Base-by-base conservation (phyloP, 2,888 invertebrate species). In the Lordiphosa fenestrarum region DNA sequence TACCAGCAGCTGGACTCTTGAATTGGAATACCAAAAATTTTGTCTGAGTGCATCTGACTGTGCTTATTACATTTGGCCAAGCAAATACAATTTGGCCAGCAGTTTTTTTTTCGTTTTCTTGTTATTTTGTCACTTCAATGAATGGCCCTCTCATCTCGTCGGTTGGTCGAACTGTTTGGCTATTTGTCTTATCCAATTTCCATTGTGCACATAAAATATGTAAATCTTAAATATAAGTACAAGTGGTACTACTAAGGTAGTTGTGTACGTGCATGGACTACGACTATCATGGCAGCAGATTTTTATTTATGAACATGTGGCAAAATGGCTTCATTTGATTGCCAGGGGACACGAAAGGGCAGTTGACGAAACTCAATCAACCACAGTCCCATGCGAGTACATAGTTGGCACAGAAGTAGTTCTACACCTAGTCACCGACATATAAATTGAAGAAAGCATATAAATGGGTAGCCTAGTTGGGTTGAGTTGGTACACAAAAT, bases 251-350 rank as follows among this genome's bases (percentile, higher is more conserved):
- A 15, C 15, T 66, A 51, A 59, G 61, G 42, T 44, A 33, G 30
- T 15, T 50, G 65, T 23, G 65, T 64, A 74, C 74, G 78, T 75
- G 75, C 56, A 57, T 41, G 48, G 54, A 44, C 48, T 73, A 39
- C 47, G 48, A 15, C 15, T n/a, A n/a, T n/a, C 15, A 25, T 30
- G 30, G 44, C 10, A 21, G 63, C 19, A 19, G 53, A 64, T 73
- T 73, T 67, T 57, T 56, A 54, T 60, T 69, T 73, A 53, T 65
- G 69, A 76, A 71, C 69, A 71, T 38, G 6, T 33, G 61, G 66
- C 39, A 57, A 53, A 53, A 57, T 60, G 73, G 74, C 59, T 73
- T 76, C 71, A 56, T 63, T 68, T 76, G 81, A 81, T 81, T 77
- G 81, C 50, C 81, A 66, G 41, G 65, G 66, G 68, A 75, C 65